Evolutionary conservation across 35 echinoderm and acorn worm species (phyloP), one percentile per base, ranked within the genome.

Genomic region (Ophiothrix spiculata): DNA sequence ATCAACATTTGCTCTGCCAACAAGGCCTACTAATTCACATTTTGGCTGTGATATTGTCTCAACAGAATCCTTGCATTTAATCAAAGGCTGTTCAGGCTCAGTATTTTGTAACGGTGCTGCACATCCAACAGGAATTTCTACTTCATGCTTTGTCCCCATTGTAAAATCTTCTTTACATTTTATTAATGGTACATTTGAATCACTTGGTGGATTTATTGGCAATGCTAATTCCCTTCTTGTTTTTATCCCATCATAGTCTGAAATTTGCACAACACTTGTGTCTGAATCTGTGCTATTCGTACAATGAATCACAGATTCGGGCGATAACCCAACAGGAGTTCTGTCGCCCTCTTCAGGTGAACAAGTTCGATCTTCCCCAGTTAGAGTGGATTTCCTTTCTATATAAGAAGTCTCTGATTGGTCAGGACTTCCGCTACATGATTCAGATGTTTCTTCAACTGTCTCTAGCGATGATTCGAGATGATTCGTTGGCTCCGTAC

Each of bases 291-390:
- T 2, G 17, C 60, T 36, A 28, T 40, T n/a, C n/a, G n/a, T 92
- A 33, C 89, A 91, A 46, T 54, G 75, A 17, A 78, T 91, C 17
- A 73, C 28, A 19, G 73, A 39, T 37, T 83, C 63, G 3, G 60
- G 60, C 2, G 10, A 4, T 28, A 69, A 6, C 17, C 60, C 60
- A 4, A 69, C 60, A 15, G 60, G 60, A 69, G 56, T 29, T 21
- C 29, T 74, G 64, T 84, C 56, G 21, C 46, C 60, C 64, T 64
- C 35, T 54, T 81, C 54, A 25, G 46, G 38, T 8, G 35, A 36
- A 64, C 74, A 32, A 54, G 16, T 37, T 56, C 82, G 21, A 35
- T 35, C 1, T 60, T 36, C 10, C 32, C 82, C 19, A 64, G 6
- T 38, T 74, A 69, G 29, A 1, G 23, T 69, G 1, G 2, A 2